Conservation (phyloP, 2,113 vertebrate species). For the Ochotona princeps region DNA sequence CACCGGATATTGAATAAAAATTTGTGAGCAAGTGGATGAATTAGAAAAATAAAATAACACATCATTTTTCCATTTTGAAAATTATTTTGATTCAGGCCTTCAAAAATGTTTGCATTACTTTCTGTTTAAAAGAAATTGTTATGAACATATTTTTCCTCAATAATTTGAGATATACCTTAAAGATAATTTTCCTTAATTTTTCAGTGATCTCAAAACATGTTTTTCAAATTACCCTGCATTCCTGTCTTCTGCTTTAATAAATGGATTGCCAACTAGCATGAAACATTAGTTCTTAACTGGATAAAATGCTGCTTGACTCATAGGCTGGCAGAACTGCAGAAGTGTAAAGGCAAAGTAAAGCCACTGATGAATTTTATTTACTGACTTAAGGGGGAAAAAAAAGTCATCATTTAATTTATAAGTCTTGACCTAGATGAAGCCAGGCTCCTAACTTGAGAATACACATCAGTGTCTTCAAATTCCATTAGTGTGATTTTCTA, state of each 20-base stretch:
- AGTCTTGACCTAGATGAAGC: conserved; percentile 70
- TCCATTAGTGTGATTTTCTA: conserved; percentile 75
- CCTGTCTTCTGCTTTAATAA: conserved; percentile 64
- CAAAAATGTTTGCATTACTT: conserved; percentile 36
- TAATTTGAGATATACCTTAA: conserved; percentile 57
- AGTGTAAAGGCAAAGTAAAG: conserved; percentile 65
- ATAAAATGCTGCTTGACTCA: conserved; percentile 66
- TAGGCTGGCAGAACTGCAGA: conserved; percentile 54
- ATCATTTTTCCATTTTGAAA: conserved; percentile 45
- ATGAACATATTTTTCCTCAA: conserved; percentile 22
- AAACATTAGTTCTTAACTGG: conserved; percentile 72
- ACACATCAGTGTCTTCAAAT: conserved; percentile 72
- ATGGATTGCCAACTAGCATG: conserved; percentile 66
- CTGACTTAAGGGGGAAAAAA: conserved; percentile 56
- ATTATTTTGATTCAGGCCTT: conserved; percentile 14
- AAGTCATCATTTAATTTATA: conserved; percentile 73
- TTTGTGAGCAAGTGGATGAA: neutral
- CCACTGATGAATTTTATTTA: conserved; percentile 76
- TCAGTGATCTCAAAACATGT: conserved; percentile 60
- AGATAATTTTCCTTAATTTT: conserved; percentile 55
- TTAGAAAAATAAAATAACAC: neutral
- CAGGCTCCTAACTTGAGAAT: conserved; percentile 68
- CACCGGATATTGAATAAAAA: neutral
- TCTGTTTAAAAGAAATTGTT: conserved; percentile 49
- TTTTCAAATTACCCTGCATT: conserved; percentile 68